Percentiles rank a stretch among this genome's conserved stretches.
Evolutionary conservation across 2,888 invertebrate species (phyloP).

Genomic region (Melanostoma mellinum): DNA sequence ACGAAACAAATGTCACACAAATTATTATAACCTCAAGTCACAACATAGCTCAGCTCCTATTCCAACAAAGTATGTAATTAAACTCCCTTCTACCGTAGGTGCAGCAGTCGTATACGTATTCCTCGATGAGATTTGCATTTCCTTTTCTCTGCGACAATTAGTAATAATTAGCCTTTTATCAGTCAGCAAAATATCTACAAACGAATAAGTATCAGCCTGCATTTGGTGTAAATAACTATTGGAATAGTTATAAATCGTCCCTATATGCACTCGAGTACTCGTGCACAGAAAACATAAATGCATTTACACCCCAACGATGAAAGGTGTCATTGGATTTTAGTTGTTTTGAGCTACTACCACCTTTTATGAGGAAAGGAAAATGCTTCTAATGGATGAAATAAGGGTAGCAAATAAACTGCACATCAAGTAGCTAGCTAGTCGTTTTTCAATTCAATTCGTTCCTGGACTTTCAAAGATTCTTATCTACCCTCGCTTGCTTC

Average conservation of each 20-base stretch:
- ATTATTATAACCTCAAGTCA: conserved; percentile 16
- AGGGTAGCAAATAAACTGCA: conserved; percentile 38
- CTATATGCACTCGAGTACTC: conserved; percentile 6
- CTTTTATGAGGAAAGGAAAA: conserved; percentile 18
- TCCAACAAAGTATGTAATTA: conserved; percentile 42
- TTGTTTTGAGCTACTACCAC: conserved; percentile 5
- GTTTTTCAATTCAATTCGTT: conserved; percentile 5
- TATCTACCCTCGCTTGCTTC: conserved; percentile 48
- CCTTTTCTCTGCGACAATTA: conserved; percentile 54
- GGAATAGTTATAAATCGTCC: conserved; percentile 21
- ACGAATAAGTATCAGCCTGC: conserved; percentile 8
- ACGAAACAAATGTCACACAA: conserved; percentile 17
- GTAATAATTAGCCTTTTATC: conserved; percentile 55
- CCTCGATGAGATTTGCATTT: conserved; percentile 57
- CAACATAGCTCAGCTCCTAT: background rate
- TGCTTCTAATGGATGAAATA: conserved; percentile 34
- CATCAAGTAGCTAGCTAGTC: background rate
- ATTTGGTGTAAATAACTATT: conserved; percentile 1
- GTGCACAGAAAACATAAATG: background rate
- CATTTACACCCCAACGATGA: conserved; percentile 27
- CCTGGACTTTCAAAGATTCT: conserved; percentile 27
- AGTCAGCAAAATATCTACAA: conserved; percentile 52
- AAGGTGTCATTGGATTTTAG: background rate
- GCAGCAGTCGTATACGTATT: conserved; percentile 18
- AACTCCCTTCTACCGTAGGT: conserved; percentile 46